Base-by-base conservation (phyloP, 2,888 invertebrate genomes). In the Drosophila anomelani region DNA sequence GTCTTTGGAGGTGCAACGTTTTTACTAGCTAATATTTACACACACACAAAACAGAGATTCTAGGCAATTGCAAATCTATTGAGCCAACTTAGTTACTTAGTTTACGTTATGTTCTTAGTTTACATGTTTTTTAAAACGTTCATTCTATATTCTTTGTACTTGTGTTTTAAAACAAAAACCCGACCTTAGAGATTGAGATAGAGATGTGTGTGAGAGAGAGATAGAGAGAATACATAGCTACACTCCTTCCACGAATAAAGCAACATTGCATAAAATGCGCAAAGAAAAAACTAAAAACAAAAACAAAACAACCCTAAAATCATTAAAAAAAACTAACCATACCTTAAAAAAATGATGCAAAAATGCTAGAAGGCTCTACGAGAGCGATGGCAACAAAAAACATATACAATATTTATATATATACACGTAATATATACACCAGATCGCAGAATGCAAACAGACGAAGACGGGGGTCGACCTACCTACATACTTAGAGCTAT, bases 191-290 rank as follows among this genome's bases (percentile, higher is more conserved):
- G 38, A 46, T 46, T 46, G 44, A 58, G 63, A 46, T n/a, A 63
- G 34, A 44, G 9, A 34, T 51, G n/a, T 41, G 54, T 59, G 39
- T 53, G 46, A 49, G 7, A 41, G 17, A 29, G 38, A 67, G 6
- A 29, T 29, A 29, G 64, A 60, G 26, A 71, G 66, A 60, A 67
- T 59, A 69, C 69, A 74, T 77, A 77, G 87, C 79, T 84, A 80
- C 62, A 84, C 79, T 90, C 90, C 91, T 90, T 90, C 90, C 90
- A 90, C 78, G 78, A 79, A 78, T 72, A 73, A 90, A 90, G 91
- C 91, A 90, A 90, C 73, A 79, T 68, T 80, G 90, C 90, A 90
- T 90, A 77, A 85, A 90, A 90, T 90, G 91, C 91, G 84, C 79
- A 85, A 85, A 85, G 73, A 20, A 59, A 56, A 67, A 78, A 70